Conservation (phyloP, 2,113 vertebrate genomes). For the Pungitius pungitius region DNA sequence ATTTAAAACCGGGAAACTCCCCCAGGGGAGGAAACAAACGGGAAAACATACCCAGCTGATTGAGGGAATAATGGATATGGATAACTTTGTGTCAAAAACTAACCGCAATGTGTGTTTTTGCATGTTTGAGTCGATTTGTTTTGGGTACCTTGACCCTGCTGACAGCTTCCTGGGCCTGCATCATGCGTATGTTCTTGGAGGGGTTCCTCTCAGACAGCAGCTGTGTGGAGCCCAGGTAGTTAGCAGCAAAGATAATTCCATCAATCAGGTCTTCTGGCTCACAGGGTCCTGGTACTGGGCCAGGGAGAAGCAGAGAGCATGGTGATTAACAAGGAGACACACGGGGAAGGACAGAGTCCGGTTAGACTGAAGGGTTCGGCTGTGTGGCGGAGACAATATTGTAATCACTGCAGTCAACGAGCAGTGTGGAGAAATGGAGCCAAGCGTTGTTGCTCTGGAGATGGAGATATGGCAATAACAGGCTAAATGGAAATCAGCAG, state of each 20-base stretch:
- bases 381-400: conserved; percentile 19
- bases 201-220: conserved; percentile 97
- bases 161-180: conserved; percentile 98
- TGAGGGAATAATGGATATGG: background rate
- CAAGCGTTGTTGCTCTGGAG: conserved; percentile 47
- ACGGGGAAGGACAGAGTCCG: conserved; percentile 1
- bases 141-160: conserved; percentile 94
- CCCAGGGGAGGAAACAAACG: background rate
- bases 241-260: conserved; percentile 98
- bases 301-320: conserved; percentile 39
- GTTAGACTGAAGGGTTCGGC: conserved; percentile 23
- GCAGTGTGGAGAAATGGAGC: conserved; percentile 39
- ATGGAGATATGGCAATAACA: conserved; percentile 43
- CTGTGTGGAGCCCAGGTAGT: conserved; percentile 98
- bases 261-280: conserved; percentile 99
- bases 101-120: conserved; percentile 8
- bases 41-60: background rate
- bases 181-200: conserved; percentile 98
- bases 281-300: conserved; percentile 94
- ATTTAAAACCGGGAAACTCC: background rate
- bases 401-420: conserved; percentile 30
- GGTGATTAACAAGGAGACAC: conserved; percentile 46
- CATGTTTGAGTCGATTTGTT: background rate
- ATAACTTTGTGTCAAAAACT: conserved; percentile 18
- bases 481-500: conserved; percentile 39